Base-by-base conservation (phyloP, 2,797 vertebrate species). In the Galaxias olidus region DNA sequence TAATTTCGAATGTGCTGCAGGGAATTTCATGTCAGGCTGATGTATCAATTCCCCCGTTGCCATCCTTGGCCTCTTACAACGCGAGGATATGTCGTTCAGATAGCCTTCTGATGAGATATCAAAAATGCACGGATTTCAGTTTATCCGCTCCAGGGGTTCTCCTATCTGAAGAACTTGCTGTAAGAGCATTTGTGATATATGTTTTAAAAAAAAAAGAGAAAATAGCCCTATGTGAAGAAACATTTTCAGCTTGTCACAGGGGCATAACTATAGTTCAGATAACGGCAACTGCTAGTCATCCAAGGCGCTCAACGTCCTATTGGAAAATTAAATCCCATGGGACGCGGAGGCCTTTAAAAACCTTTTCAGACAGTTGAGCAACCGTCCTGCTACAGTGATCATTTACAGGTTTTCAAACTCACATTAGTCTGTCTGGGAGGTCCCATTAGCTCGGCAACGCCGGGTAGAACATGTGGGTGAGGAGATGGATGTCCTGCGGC, bases 221-320 rank as follows among this genome's bases (percentile, higher is more conserved):
- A 30, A 30, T 30, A 30, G 2, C 30, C 6, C 2, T 30, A 6
- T 30, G 10, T 59, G n/a, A 66, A 61, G 65, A 79, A 71, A 52
- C 17, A 70, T 73, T 81, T 76, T 65, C 68, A 79, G 64, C 72
- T 66, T 66, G 75, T 73, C 68, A 64, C 68, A 45, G 47, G 59
- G 70, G 73, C 74, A 79, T 79, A 73, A 77, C 54, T 41, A 64
- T 79, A 81, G 73, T 81, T 84, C 65, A 81, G 78, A 87, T 84
- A 84, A 84, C 60, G 61, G 73, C 68, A 64, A 76, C 61, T 68
- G 56, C 75, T 76, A 68, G 72, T 71, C 55, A 58, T 71, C 60
- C 64, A 74, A 59, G 73, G 69, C 51, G 84, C 65, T 85, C 72
- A 68, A 76, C 80, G 72, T 59, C 66, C 65, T 76, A 69, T 68